phyloP scores from a whole-genome alignment of 1,140 invertebrate genomes.

The Chironomus tepperi region DNA sequence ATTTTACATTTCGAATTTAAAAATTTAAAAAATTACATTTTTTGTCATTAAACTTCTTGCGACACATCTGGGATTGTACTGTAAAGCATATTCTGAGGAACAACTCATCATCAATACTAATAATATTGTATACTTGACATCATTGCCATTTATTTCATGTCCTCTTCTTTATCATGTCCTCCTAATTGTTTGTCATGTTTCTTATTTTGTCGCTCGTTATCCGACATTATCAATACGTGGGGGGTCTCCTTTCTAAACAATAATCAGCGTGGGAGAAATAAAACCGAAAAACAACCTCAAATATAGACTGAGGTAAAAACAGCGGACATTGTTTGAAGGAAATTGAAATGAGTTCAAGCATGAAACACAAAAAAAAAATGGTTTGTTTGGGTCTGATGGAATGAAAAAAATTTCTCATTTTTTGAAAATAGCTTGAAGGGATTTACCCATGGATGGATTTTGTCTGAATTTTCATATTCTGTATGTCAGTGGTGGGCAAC shows the following conservation, averaged over 20 bases:
- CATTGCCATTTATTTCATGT: not conserved
- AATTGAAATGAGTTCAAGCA: not conserved
- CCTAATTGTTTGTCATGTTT: conserved; percentile 8
- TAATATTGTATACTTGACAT: not conserved
- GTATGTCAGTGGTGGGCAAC: too few relatives aligned
- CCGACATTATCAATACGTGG: not conserved
- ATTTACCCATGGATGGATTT: not conserved
- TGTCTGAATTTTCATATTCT: too few relatives aligned
- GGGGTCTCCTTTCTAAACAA: too few relatives aligned
- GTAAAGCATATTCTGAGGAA: too few relatives aligned
- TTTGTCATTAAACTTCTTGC: too few relatives aligned
- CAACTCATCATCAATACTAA: not conserved
- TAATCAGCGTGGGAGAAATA: too few relatives aligned
- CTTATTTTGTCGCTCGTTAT: not conserved
- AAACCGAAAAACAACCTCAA: not conserved
- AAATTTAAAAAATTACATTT: too few relatives aligned
- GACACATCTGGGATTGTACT: too few relatives aligned
- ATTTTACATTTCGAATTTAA: too few relatives aligned
- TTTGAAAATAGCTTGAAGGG: not conserved
- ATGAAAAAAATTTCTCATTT: not conserved
- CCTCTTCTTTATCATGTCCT: too few relatives aligned
- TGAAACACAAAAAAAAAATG: not conserved
- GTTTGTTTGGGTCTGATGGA: not conserved
- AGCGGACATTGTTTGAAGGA: not conserved
- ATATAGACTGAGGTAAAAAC: not conserved